A percentile compares a stretch with the other conserved stretches of the same genome.
Evolutionary conservation across 2,113 vertebrate genomes (phyloP).

Genomic region (Corvus cornix): DNA sequence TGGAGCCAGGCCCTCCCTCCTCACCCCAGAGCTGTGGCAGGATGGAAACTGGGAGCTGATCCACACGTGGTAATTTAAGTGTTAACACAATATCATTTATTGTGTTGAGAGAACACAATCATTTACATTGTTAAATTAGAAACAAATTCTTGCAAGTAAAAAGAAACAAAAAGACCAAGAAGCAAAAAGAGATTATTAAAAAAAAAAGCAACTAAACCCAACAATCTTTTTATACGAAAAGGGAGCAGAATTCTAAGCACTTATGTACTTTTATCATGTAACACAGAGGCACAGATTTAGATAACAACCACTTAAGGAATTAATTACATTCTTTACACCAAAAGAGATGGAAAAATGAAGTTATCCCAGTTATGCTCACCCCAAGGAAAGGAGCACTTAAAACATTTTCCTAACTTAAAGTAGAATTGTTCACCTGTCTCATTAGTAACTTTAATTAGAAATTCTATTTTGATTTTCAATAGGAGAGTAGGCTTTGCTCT

Average conservation of each 20-base stretch:
- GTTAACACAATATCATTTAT: background rate
- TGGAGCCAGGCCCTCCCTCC: background rate
- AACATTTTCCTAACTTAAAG: background rate
- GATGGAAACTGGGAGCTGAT: accelerated
- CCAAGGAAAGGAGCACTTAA: background rate
- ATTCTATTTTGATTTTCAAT: background rate
- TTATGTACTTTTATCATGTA: background rate
- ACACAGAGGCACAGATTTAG: background rate
- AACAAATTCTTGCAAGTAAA: background rate
- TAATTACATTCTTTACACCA: background rate
- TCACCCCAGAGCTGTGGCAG: background rate
- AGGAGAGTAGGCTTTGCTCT: background rate
- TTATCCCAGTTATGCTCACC: background rate
- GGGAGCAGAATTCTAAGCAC: background rate
- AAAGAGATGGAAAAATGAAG: background rate
- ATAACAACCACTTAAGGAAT: background rate
- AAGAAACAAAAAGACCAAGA: background rate
- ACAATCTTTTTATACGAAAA: background rate
- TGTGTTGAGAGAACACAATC: background rate
- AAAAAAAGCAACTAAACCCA: background rate
- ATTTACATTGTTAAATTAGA: background rate
- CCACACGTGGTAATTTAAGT: background rate
- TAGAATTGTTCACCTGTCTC: background rate
- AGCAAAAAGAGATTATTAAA: background rate
- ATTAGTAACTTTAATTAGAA: background rate